These are phyloP conservation scores for Macrosteles quadrilineatus DNA, from an alignment of 1,140 invertebrate species.

Conservation along the genomic window DNA sequence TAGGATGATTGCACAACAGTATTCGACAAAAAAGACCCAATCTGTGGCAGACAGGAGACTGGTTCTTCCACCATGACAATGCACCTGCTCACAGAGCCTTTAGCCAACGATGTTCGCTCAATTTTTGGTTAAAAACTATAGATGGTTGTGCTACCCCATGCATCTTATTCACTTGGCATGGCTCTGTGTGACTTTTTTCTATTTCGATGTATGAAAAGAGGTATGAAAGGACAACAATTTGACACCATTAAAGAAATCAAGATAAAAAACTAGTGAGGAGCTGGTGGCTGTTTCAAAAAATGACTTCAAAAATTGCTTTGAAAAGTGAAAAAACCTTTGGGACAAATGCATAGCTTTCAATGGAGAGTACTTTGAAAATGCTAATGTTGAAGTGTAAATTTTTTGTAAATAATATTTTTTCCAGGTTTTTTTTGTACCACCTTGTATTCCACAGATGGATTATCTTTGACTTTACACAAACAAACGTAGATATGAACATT, in stretches of 20 bases:
- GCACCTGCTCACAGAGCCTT: conserved; percentile 44
- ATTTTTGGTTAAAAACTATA: conserved; percentile 40
- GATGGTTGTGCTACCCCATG: conserved; percentile 49
- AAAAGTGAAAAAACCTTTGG: conserved; percentile 36
- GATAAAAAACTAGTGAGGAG: conserved; percentile 10
- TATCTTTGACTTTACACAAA: too few relatives aligned
- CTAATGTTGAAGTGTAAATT: conserved; percentile 33
- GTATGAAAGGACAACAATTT: conserved; percentile 45
- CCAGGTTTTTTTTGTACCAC: too few relatives aligned
- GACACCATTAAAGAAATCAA: conserved; percentile 41
- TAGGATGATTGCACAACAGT: conserved; percentile 35
- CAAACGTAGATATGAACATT: too few relatives aligned
- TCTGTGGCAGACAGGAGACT: conserved; percentile 39
- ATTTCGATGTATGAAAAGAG: conserved; percentile 48
- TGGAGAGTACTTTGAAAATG: conserved; percentile 38
- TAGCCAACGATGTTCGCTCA: conserved; percentile 38
- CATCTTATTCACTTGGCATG: conserved; percentile 52
- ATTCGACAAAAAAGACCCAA: conserved; percentile 33
- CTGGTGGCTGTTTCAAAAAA: conserved; percentile 38
- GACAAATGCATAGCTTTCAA: conserved; percentile 36
- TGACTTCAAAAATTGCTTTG: conserved; percentile 37
- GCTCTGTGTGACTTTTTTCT: conserved; percentile 50
- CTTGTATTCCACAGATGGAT: too few relatives aligned
- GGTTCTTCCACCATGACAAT: conserved; percentile 48
- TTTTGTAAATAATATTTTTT: too few relatives aligned